A percentile compares a stretch with the other conserved stretches of the same genome.
Evolutionary conservation across 1,140 invertebrate genomes (phyloP).

Genomic region (Nymphalis io): DNA sequence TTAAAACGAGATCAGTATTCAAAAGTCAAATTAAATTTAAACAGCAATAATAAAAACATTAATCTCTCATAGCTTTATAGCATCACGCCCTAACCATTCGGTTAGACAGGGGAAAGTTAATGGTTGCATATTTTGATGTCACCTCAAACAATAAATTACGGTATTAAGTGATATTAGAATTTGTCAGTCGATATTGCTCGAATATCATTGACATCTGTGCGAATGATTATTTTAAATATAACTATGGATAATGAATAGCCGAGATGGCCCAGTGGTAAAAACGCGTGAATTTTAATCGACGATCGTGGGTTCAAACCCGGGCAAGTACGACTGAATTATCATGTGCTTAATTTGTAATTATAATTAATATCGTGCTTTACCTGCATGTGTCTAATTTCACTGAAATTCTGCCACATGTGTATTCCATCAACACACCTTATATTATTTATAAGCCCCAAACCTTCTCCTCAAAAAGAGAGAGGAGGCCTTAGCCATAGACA

Average conservation of each 20-base stretch:
- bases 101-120: conserved; percentile 37
- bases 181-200: conserved; percentile 48
- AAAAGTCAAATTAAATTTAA: conserved; percentile 9
- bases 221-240: conserved; percentile 51
- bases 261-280: too few species aligned
- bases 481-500: too few species aligned
- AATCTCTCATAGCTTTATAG: conserved; percentile 51
- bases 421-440: too few species aligned
- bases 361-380: too few species aligned
- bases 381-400: too few species aligned
- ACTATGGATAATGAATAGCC: conserved; percentile 6
- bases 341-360: too few species aligned
- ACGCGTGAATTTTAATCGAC: too few species aligned
- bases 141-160: conserved; percentile 61
- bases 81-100: conserved; percentile 63
- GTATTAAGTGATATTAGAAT: conserved; percentile 62
- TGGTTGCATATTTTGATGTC: conserved; percentile 54
- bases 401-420: too few species aligned
- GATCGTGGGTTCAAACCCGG: too few species aligned
- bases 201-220: conserved; percentile 49
- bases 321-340: too few species aligned
- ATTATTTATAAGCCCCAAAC: too few species aligned
- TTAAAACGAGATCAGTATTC: background rate
- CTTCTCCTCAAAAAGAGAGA: too few species aligned
- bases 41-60: conserved; percentile 33